Conservation (phyloP, 2,113 vertebrate species). For the Bos javanicus region DNA sequence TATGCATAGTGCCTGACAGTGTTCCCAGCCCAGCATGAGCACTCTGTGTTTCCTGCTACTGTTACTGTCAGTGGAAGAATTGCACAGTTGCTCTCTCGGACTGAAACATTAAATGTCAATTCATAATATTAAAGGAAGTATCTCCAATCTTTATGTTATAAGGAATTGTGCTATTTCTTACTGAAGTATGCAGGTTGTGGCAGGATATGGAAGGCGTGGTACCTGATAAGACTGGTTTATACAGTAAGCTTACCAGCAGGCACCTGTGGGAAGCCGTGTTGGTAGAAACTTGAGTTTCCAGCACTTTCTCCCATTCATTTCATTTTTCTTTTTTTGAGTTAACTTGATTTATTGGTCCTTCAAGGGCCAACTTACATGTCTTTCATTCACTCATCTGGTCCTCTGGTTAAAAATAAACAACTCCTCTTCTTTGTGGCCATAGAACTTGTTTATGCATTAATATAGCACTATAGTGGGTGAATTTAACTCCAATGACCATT, state of each 20-base stretch:
- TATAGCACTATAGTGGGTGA: neutral
- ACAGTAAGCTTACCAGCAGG: neutral
- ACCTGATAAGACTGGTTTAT: neutral
- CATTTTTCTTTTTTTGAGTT: slow-evolving; percentile 18
- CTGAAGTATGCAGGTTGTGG: neutral
- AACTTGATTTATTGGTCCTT: neutral
- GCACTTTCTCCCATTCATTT: neutral
- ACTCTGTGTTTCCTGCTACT: neutral
- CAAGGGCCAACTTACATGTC: neutral
- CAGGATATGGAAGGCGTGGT: neutral
- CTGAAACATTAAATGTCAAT: neutral
- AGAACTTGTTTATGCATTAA: neutral
- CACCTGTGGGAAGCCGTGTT: neutral
- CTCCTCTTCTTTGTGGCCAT: neutral
- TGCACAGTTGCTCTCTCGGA: neutral
- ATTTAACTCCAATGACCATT: no score
- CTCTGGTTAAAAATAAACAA: neutral
- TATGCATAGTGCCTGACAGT: neutral
- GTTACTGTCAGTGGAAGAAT: neutral
- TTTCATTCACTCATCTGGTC: neutral
- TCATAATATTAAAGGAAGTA: neutral
- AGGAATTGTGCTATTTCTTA: neutral
- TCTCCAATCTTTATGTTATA: neutral
- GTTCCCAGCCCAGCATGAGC: neutral
- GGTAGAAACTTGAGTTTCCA: neutral